Percentiles rank a stretch among this genome's conserved stretches.
Conservation (phyloP, 2,888 invertebrate species). For the Drosophila picticornis region DNA sequence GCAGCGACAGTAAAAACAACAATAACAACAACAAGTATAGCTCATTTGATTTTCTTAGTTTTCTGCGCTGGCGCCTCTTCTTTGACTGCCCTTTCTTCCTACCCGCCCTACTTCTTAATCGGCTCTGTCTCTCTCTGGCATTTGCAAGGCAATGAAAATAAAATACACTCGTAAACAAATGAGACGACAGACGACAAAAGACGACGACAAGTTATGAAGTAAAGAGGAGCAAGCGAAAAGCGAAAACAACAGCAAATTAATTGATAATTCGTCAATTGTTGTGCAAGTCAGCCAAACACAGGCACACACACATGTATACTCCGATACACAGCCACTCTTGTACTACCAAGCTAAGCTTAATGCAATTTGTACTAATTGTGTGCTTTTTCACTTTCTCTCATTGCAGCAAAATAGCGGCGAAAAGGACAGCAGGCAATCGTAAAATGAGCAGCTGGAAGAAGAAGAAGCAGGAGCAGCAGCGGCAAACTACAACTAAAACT, state of each 20-base stretch:
- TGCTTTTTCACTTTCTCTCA: slow-evolving; percentile 45
- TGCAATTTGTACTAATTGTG: slow-evolving; percentile 60
- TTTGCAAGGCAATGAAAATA: slow-evolving; percentile 30
- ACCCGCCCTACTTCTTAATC: neutral
- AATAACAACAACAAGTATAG: slow-evolving; percentile 22
- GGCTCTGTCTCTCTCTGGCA: neutral
- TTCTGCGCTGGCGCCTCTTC: slow-evolving; percentile 57
- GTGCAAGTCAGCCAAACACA: slow-evolving; percentile 48
- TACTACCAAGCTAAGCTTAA: slow-evolving; percentile 1
- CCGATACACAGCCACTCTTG: slow-evolving; percentile 6
- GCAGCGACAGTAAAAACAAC: slow-evolving; percentile 53
- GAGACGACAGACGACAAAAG: slow-evolving; percentile 29
- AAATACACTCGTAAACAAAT: slow-evolving; percentile 55
- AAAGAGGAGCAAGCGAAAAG: slow-evolving; percentile 23
- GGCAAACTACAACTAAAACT: slow-evolving; percentile 50
- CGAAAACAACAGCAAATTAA: slow-evolving; percentile 59
- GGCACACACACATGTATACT: slow-evolving; percentile 5
- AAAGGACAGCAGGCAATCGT: slow-evolving; percentile 77
- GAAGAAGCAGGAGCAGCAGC: slow-evolving; percentile 19
- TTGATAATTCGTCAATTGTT: slow-evolving; percentile 67
- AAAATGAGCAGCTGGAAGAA: slow-evolving; percentile 48
- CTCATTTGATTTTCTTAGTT: slow-evolving; percentile 53
- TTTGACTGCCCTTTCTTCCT: slow-evolving; percentile 23
- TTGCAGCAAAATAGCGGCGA: slow-evolving; percentile 71
- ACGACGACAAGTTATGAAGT: slow-evolving; percentile 6